Evolutionary conservation across 2,888 invertebrate species (phyloP), one percentile per base, ranked within the genome.

Genomic region (Drosophila setosimentum): DNA sequence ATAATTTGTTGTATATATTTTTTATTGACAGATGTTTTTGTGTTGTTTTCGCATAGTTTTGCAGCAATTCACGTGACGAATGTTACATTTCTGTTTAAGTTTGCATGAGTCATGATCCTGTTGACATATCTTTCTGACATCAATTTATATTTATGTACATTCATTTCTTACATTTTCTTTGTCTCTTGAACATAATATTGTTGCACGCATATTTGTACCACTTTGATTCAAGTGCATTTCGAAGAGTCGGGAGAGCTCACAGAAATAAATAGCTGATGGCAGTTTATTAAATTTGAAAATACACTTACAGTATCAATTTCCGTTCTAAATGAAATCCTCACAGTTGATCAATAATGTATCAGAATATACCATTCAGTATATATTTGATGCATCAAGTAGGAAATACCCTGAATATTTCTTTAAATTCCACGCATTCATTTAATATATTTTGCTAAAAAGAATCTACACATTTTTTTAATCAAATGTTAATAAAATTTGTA

Each of bases 61-160:
- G 37, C 35, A 58, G 53, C 85, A 53, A 81, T 35, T 89, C 90
- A 84, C 90, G 84, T 84, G 88, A 74, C 88, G 69, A 68, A 77
- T 73, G 62, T 75, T 87, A 68, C 73, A 81, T 64, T 87, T 87
- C 87, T 51, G 45, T n/a, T 33, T 57, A 90, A 86, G 18, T 51
- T 37, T 18, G 62, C 24, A 45, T 85, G 86, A 88, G 83, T 90
- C 85, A 90, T 53, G 18, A 32, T 32, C 32, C 24, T 49, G 24
- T n/a, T 50, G 49, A 24, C 29, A 49, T 70, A 24, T 45, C 29
- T 48, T 40, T 35, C 51, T 40, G 18, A 11, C 33, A 30, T 18
- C 11, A 37, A 13, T 35, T 32, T 3, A 27, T 32, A 27, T 54
- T 53, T 29, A 21, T 21, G 30, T 24, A 13, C 18, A 53, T 18